phyloP scores from a whole-genome alignment of 2,888 invertebrate species.

The Lepidochrysops patricia region DNA sequence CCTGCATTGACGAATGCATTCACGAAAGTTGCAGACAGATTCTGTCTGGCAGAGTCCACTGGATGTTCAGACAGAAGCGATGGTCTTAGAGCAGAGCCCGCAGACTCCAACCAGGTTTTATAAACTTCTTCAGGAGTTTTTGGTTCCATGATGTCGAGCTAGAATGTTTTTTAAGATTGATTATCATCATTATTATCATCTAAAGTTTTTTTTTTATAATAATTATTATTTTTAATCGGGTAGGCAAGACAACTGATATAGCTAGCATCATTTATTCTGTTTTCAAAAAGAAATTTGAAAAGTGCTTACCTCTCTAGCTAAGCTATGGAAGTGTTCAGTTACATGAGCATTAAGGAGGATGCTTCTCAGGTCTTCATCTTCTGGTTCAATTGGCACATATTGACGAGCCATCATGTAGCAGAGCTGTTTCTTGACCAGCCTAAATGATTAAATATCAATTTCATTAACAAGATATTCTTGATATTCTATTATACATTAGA shows the following conservation, averaged over 20 bases:
- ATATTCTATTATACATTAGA: too few species aligned
- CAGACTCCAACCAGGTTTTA: constrained; percentile 96
- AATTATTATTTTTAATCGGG: too few species aligned
- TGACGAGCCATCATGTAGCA: constrained; percentile 97
- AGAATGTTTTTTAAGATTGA: too few species aligned
- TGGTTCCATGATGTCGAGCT: constrained; percentile 98
- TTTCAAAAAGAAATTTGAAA: background rate
- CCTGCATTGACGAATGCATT: constrained; percentile 99
- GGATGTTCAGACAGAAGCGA: constrained; percentile 82
- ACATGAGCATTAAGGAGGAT: constrained; percentile 96
- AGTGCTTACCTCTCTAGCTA: constrained; percentile 87
- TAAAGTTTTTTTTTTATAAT: constrained; percentile 9
- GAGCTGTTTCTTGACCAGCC: constrained; percentile 91
- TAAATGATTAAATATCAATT: constrained; percentile 52
- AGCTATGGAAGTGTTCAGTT: constrained; percentile 92
- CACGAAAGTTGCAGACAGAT: constrained; percentile 97
- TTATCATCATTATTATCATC: too few species aligned
- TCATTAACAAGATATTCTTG: background rate
- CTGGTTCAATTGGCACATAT: constrained; percentile 89
- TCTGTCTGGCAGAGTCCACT: constrained; percentile 96
- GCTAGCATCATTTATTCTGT: too few species aligned
- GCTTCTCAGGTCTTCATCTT: constrained; percentile 87
- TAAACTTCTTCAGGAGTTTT: constrained; percentile 99
- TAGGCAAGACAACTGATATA: too few species aligned
- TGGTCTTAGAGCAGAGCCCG: constrained; percentile 77